Base-by-base conservation (phyloP, 2,797 vertebrate species). In the Rhinella marina region DNA sequence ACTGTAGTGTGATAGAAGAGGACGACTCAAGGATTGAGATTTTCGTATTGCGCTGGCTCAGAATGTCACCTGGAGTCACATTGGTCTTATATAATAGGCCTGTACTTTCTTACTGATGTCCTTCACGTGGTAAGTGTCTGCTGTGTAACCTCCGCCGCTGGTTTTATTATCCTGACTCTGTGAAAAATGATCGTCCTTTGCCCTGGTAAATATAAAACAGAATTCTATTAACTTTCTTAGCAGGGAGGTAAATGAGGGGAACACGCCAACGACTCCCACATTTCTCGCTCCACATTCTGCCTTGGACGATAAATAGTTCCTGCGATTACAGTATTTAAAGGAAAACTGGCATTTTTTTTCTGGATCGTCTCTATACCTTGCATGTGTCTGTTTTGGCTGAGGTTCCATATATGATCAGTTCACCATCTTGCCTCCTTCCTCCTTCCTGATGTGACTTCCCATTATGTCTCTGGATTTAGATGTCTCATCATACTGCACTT, bases 141-240 rank as follows among this genome's bases (percentile, higher is more conserved):
- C 56, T 8, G 52, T 16, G 50, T 84, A 11, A 59, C 52, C 54
- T 59, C 54, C 27, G 27, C 48, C 23, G 64, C 13, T 57, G 19
- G 13, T 70, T 86, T 86, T 81, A 81, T 57, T 68, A 80, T 21
- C 62, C 75, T 86, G 75, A 66, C n/a, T 41, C 25, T 14, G 27
- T 54, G 29, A 86, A 68, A 81, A 78, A 81, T 54, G 54, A n/a
- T 81, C 81, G 64, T 86, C 77, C 77, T 80, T 86, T 86, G 85
- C 76, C 62, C 85, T 64, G 62, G 48, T 32, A 64, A 68, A 78
- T 80, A 70, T 79, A 86, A 68, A 72, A 80, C 17, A 66, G 50
- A 80, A 79, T 86, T 41, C 76, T 80, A 86, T 80, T 86, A 86
- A 86, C 62, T 86, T 54, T 79, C 61, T 72, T 56, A 86, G 77